Base-by-base conservation (phyloP, 1,140 invertebrate species). In the Trinorchestia longiramus region DNA sequence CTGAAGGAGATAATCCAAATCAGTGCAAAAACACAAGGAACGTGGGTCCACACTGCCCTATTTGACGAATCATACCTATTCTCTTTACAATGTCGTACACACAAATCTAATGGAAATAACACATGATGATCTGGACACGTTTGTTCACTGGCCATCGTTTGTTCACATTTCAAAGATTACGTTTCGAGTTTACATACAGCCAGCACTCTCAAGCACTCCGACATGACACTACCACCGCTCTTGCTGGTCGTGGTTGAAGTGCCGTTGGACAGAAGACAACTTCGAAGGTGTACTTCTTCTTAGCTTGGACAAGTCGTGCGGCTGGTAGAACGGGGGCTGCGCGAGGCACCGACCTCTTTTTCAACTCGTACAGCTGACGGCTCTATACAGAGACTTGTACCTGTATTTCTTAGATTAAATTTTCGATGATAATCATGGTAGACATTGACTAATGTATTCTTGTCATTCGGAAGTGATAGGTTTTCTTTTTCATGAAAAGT, bases 321-420 rank as follows among this genome's bases (percentile, higher is more conserved):
- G 6, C 88, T 90, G 88, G 88, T 90, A 90, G 36, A 3, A 11
- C 88, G 6, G n/a, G 15, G 88, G 15, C 28, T 90, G 88, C 88
- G 0, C 6, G 41, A 90, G 43, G 11, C 43, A 90, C 88, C 88
- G 88, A 90, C 88, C 88, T 90, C 88, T 43, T 90, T 90, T 41
- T 41, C 15, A 90, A 42, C 88, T 90, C 88, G 88, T 19, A 42
- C 88, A 90, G 88, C n/a, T 90, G 88, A 90, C 88, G 88, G 88
- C n/a, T 77, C 62, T 77, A 77, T 23, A 28, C 62, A 77, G 62
- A 77, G 3, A 77, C 15, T 3, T 36, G 62, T 1, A 77, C 36
- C 1, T 36, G 62, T 36, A 23, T 77, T 23, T 77, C 15, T 3
- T 36, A 36, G 1, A 77, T 36, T 77, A 23, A 77, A 1, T 11